Percentiles rank a stretch among this genome's conserved stretches.
phyloP scores from a whole-genome alignment of 1,140 invertebrate genomes.

The silkworm (Bombyx mori) region DNA sequence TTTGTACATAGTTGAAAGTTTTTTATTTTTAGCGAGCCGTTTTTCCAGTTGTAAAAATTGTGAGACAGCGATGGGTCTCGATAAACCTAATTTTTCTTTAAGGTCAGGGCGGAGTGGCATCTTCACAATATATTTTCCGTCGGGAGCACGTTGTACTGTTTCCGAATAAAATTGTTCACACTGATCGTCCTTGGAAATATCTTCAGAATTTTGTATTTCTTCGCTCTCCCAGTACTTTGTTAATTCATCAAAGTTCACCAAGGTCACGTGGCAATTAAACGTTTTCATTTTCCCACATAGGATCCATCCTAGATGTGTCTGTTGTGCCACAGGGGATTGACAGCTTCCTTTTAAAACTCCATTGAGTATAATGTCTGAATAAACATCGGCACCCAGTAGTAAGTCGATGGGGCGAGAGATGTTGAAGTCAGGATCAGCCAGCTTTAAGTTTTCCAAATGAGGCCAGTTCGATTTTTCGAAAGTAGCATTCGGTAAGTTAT shows the following conservation, averaged over 20 bases:
- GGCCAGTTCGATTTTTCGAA: constrained; percentile 17
- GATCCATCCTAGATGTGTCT: constrained; percentile 24
- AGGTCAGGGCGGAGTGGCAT: constrained; percentile 10
- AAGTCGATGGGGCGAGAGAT: constrained; percentile 16
- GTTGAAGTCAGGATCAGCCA: constrained; percentile 24
- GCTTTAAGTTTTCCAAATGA: constrained; percentile 10
- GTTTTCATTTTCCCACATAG: constrained; percentile 12
- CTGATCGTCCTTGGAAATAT: constrained; percentile 15
- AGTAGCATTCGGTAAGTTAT: constrained; percentile 16
- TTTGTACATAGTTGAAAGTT: constrained; percentile 15
- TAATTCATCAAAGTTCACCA: constrained; percentile 16
- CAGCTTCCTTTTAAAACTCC: constrained; percentile 15
- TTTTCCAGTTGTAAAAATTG: constrained; percentile 21
- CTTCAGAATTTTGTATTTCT: not conserved
- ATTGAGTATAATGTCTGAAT: constrained; percentile 17
- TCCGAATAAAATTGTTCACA: constrained; percentile 14
- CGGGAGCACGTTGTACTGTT: constrained; percentile 10
- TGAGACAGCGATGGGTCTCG: constrained; percentile 15
- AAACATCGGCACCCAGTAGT: constrained; percentile 21
- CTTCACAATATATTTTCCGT: constrained; percentile 14
- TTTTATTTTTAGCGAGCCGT: constrained; percentile 9
- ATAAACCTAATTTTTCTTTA: constrained; percentile 12
- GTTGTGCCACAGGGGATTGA: constrained; percentile 16
- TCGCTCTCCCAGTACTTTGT: not conserved
- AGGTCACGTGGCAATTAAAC: too few species aligned